These are phyloP conservation scores for Umimayanthus chanpuru DNA, from an alignment of 92 coral and sea anemone species.

Conservation along the genomic window DNA sequence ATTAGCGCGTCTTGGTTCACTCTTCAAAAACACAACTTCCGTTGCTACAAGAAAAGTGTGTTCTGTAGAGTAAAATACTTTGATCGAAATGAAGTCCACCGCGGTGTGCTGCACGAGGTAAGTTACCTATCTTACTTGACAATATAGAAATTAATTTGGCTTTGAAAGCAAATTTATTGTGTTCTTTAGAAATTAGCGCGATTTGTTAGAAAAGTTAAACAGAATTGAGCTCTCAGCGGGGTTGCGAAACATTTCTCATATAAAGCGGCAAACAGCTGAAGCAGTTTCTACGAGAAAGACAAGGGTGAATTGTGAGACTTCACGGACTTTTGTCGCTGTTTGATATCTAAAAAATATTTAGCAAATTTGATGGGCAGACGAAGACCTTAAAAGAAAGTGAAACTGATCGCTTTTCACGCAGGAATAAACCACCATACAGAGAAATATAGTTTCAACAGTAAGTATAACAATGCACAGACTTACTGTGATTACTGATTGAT, in stretches of 20 bases:
- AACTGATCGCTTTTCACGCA: neutral
- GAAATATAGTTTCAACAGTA: neutral
- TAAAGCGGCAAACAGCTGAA: too few relatives aligned
- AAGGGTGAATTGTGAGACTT: too few relatives aligned
- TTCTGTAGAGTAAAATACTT: neutral
- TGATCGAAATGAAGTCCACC: neutral
- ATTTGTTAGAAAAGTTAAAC: neutral
- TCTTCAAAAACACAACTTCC: too few relatives aligned
- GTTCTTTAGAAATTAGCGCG: neutral
- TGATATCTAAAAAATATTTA: too few relatives aligned
- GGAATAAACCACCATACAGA: neutral
- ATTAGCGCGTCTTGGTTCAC: neutral
- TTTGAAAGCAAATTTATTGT: neutral
- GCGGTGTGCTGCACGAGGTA: neutral
- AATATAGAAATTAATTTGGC: neutral
- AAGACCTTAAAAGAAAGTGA: too few relatives aligned
- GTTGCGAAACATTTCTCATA: neutral
- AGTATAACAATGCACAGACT: neutral
- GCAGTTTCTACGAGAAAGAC: too few relatives aligned
- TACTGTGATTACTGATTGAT: too few relatives aligned
- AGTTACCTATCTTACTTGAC: neutral
- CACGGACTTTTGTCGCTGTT: too few relatives aligned
- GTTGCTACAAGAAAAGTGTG: neutral
- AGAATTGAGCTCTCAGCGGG: neutral
- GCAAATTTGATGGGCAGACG: too few relatives aligned